These are phyloP conservation scores for Podilymbus podiceps DNA, from an alignment of 2,113 vertebrate species.

Conservation along the genomic window DNA sequence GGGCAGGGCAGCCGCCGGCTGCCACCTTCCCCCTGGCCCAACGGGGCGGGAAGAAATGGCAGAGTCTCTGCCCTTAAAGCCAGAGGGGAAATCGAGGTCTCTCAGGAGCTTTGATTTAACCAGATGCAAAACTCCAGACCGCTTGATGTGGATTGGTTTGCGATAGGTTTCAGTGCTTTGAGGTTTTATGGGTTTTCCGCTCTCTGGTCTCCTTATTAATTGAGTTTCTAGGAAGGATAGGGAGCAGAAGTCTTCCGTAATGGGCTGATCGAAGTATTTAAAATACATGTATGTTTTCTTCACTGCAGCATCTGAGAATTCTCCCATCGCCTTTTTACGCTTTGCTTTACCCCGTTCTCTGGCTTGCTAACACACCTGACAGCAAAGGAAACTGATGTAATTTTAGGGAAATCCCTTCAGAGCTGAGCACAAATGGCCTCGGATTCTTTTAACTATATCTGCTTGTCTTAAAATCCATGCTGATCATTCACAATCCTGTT, in stretches of 20 bases:
- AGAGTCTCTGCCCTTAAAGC: neutral
- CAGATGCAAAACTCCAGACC: neutral
- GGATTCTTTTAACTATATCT: neutral
- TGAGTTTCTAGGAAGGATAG: neutral
- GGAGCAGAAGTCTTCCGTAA: neutral
- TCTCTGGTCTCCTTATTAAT: neutral
- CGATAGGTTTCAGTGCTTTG: neutral
- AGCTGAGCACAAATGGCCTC: neutral
- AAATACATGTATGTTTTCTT: neutral
- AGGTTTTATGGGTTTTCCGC: neutral
- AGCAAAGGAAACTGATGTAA: neutral
- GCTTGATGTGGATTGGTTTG: neutral
- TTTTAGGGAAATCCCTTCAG: neutral
- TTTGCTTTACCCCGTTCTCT: neutral
- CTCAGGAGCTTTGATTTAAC: neutral
- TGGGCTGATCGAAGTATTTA: neutral
- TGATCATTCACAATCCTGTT: neutral
- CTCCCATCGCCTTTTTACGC: neutral
- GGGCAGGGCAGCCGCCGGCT: neutral
- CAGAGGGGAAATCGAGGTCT: neutral
- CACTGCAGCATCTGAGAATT: neutral
- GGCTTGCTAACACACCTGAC: neutral
- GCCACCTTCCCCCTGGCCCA: fast-evolving
- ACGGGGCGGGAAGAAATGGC: neutral
- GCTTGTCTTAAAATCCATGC: neutral